Evolutionary conservation across 2,797 vertebrate genomes (phyloP), one percentile per base, ranked within the genome.

Genomic region (Megaceryle alcyon): DNA sequence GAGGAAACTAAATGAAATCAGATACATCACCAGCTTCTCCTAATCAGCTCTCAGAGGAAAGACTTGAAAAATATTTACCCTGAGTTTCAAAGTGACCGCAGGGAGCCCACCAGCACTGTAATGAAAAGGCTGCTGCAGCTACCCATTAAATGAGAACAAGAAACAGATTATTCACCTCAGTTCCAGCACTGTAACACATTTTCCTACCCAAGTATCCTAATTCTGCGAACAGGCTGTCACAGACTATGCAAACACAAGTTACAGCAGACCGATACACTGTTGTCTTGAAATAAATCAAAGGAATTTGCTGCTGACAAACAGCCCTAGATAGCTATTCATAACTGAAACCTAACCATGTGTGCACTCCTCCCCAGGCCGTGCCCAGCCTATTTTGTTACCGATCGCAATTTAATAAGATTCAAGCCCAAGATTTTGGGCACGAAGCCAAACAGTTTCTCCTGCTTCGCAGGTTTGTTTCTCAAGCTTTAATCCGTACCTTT

Each of bases 381-480:
- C 94, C 91, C 91, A 57, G 16, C 78, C 81, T 64, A 37, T 57
- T 82, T 61, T 39, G 66, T 68, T 82, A 35, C 89, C 54, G 92
- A 95, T 83, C 84, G 41, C 76, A 76, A 33, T 65, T 96, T 80
- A 91, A 26, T 12, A 79, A 78, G 60, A 68, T 72, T 51, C 83
- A 75, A 92, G 70, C 75, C 57, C 78, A 75, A 57, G 64, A 11
- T 44, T 10, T 6, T 53, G 82, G 90, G 89, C 94, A 29, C 0
- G 2, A 26, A 64, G 91, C 92, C 96, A 88, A 77, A 73, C 12
- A 21, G 56, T 41, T 37, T 63, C 92, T 90, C 83, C 90, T 69
- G 88, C 91, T 95, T 82, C 91, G 5, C 83, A 86, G 46, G 89
- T 92, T 92, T 94, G 88, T 88, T 96, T 95, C 92, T 94, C 92